Conservation (phyloP, 2,797 vertebrate species). For the Lindbergichthys nudifrons region DNA sequence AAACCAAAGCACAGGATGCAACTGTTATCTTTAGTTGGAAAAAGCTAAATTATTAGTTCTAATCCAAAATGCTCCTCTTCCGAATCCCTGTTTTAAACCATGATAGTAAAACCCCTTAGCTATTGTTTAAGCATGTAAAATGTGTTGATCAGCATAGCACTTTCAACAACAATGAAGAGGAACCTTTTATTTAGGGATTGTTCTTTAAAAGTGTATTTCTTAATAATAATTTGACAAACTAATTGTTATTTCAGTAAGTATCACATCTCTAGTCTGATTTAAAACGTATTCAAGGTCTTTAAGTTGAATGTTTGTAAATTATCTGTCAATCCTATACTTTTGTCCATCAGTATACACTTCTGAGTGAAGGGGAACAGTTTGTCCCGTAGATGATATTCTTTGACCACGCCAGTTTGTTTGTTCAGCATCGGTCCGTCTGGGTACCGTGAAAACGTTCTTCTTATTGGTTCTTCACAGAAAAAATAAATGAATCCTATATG, state of each 20-base stretch:
- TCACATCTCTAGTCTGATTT: background rate
- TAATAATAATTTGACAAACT: background rate
- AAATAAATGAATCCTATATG: constrained; percentile 13
- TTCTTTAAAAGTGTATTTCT: background rate
- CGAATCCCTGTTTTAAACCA: no score
- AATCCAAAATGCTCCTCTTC: no score
- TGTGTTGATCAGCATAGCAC: background rate
- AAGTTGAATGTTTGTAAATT: background rate
- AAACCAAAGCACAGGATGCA: background rate
- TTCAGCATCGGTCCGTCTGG: constrained; percentile 54
- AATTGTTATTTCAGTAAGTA: background rate
- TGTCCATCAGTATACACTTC: background rate
- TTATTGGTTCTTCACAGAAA: constrained; percentile 36
- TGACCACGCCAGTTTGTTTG: constrained; percentile 75
- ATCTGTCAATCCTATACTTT: background rate
- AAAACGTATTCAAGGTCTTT: background rate
- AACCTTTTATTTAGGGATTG: background rate
- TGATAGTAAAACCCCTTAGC: no score
- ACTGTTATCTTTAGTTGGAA: background rate
- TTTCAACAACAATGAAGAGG: background rate
- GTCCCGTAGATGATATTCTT: constrained; percentile 66
- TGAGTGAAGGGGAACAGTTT: background rate
- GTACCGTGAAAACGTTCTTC: constrained; percentile 68
- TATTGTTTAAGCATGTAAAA: background rate
- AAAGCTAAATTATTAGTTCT: no score